phyloP scores from a whole-genome alignment of 2,797 vertebrate species.

The Arctocebus calabarensis region DNA sequence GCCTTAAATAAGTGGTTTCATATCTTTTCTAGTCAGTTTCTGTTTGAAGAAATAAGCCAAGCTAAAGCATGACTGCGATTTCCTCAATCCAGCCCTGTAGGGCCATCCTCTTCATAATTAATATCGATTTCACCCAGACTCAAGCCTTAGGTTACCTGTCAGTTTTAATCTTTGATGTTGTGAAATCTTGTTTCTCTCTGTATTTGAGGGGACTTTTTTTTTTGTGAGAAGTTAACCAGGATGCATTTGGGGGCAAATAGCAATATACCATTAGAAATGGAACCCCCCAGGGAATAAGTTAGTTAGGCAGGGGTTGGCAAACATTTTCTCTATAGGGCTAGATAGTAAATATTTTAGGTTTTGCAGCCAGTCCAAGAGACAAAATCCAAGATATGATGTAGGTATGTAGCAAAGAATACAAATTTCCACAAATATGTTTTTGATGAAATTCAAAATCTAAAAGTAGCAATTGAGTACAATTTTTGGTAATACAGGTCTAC shows the following conservation, averaged over 20 bases:
- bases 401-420: conserved; percentile 7
- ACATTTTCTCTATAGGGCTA: conserved; percentile 31
- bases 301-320: conserved; percentile 4
- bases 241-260: conserved; percentile 37
- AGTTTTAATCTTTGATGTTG: conserved; percentile 55
- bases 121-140: conserved; percentile 49
- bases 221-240: conserved; percentile 34
- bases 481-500: conserved; percentile 41
- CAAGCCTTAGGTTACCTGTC: conserved; percentile 1
- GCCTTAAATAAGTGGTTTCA: conserved; percentile 50
- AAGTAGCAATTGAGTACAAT: conserved; percentile 8
- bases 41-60: conserved; percentile 57
- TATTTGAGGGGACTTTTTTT: conserved; percentile 45
- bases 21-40: conserved; percentile 47
- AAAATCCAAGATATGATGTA: conserved; percentile 46
- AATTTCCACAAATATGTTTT: conserved; percentile 29
- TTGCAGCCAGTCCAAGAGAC: conserved; percentile 38
- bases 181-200: conserved; percentile 33
- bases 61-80: conserved; percentile 38
- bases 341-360: conserved; percentile 59
- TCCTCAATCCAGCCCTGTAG: conserved; percentile 43
- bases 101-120: conserved; percentile 54
- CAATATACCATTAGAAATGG: conserved; percentile 54
- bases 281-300: neutral
- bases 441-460: conserved; percentile 57